Conservation (phyloP, 2,113 vertebrate species). For the Otis tarda region DNA sequence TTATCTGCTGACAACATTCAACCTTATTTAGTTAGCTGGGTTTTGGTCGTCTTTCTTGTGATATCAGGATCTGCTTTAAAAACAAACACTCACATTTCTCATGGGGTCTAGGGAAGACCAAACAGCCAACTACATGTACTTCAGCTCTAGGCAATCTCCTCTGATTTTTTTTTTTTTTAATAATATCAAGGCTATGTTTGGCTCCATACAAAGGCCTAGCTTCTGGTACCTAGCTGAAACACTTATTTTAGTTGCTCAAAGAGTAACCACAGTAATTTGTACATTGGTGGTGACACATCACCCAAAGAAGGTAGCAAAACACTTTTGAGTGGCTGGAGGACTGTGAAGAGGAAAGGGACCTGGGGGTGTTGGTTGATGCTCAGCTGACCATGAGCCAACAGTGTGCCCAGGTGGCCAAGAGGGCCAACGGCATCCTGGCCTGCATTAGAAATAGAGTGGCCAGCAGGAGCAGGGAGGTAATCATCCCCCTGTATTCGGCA, state of each 20-base stretch:
- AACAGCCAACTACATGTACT: not conserved
- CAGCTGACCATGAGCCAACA: too few species aligned
- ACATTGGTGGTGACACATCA: not conserved
- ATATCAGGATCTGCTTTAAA: not conserved
- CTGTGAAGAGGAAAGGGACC: too few species aligned
- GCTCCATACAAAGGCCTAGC: not conserved
- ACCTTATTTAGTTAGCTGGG: not conserved
- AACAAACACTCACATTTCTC: not conserved
- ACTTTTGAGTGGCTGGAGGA: too few species aligned
- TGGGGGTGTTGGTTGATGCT: too few species aligned
- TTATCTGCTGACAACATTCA: not conserved
- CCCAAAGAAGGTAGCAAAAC: not conserved
- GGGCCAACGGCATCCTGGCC: too few species aligned
- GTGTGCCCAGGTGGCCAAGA: too few species aligned
- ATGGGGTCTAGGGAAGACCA: not conserved
- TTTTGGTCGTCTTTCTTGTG: not conserved
- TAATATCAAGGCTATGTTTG: not conserved
- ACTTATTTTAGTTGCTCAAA: not conserved
- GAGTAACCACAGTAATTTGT: not conserved
- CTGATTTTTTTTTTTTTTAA: not conserved
- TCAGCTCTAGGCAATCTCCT: not conserved
- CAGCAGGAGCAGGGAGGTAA: too few species aligned
- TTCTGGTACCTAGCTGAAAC: not conserved
- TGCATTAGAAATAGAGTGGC: too few species aligned
- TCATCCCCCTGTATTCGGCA: too few species aligned